A percentile compares a stretch with the other conserved stretches of the same genome.
Evolutionary conservation across 2,113 vertebrate genomes (phyloP).

Genomic region (Copsychus sechellarum): DNA sequence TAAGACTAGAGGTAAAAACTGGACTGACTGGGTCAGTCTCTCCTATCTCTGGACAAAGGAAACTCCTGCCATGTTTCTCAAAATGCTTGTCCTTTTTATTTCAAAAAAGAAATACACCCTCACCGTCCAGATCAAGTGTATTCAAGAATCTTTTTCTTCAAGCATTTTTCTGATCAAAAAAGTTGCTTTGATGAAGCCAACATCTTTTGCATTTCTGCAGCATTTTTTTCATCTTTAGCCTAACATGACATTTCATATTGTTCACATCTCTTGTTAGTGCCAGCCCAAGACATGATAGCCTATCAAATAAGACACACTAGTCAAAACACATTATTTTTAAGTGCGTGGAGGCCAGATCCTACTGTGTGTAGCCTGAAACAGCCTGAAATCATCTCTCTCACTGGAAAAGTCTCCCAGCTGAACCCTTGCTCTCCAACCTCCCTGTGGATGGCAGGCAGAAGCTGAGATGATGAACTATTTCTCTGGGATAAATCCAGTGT

Average conservation of each 20-base stretch:
- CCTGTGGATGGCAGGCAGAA: neutral
- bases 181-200: neutral
- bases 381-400: neutral
- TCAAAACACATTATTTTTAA: conserved; percentile 56
- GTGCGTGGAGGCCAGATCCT: neutral
- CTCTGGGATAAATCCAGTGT: neutral
- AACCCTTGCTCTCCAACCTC: neutral
- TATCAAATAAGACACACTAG: conserved; percentile 1
- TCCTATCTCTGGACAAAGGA: neutral
- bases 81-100: neutral
- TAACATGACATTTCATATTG: conserved; percentile 44
- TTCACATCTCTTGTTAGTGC: conserved; percentile 41
- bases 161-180: neutral
- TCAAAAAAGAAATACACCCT: neutral
- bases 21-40: neutral
- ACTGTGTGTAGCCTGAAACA: neutral
- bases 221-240: conserved; percentile 24
- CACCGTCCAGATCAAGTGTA: neutral
- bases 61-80: neutral
- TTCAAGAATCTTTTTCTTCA: neutral
- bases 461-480: neutral
- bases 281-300: conserved; percentile 49
- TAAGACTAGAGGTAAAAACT: neutral
- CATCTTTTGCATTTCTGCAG: conserved; percentile 17
- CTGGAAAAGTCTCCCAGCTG: neutral